Conservation (phyloP, 2,888 invertebrate genomes). For the Phengaris arion region DNA sequence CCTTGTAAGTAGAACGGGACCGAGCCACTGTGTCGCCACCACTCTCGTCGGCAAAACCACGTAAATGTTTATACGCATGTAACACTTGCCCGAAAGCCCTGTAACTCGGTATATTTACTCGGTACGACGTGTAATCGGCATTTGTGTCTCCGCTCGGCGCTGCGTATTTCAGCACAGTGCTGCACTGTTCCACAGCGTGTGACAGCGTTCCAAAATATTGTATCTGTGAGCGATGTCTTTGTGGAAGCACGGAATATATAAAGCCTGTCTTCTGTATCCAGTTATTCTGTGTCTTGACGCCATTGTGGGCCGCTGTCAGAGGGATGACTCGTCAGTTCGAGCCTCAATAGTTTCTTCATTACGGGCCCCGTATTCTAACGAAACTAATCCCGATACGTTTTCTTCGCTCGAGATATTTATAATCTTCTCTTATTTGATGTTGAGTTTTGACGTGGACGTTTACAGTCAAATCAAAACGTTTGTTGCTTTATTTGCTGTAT, state of each 20-base stretch:
- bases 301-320: constrained; percentile 29
- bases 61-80: no score
- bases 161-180: no score
- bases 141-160: no score
- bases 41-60: background rate
- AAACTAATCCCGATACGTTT: constrained; percentile 25
- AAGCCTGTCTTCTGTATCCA: constrained; percentile 34
- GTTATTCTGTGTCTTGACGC: constrained; percentile 23
- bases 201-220: no score
- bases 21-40: background rate
- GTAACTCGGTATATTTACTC: no score
- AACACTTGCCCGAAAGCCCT: no score
- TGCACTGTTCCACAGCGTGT: no score
- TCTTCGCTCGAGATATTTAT: constrained; percentile 22
- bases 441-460: constrained; percentile 14
- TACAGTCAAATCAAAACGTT: background rate
- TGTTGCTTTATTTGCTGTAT: background rate
- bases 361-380: constrained; percentile 24
- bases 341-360: constrained; percentile 31
- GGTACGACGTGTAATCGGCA: no score
- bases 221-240: no score
- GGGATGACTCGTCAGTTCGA: constrained; percentile 31
- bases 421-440: constrained; percentile 5
- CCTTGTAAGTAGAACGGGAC: background rate
- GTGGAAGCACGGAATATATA: no score